phyloP scores from a whole-genome alignment of 1,140 invertebrate genomes.

The Neuroterus valhalla region DNA sequence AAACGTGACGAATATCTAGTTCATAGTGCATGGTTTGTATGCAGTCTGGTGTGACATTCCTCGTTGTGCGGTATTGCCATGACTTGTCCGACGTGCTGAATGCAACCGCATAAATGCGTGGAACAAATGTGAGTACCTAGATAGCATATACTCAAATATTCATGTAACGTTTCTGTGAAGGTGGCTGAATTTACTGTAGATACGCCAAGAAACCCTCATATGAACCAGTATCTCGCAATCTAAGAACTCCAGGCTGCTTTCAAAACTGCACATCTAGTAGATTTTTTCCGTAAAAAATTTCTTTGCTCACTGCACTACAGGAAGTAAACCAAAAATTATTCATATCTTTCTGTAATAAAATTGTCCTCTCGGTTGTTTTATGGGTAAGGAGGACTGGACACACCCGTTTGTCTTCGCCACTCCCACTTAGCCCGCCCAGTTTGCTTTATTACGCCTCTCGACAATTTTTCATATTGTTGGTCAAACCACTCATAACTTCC shows the following conservation, averaged over 20 bases:
- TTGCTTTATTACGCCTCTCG: too few relatives aligned
- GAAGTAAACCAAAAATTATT: too few relatives aligned
- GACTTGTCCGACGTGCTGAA: constrained; percentile 50
- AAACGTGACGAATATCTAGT: constrained; percentile 41
- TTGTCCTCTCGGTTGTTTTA: too few relatives aligned
- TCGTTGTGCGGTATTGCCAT: constrained; percentile 44
- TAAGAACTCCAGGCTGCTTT: background rate
- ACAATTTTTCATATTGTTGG: too few relatives aligned
- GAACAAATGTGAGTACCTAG: constrained; percentile 24
- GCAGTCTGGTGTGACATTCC: constrained; percentile 41
- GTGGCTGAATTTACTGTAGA: constrained; percentile 17
- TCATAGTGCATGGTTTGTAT: constrained; percentile 39
- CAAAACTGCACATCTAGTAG: background rate
- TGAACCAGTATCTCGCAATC: background rate
- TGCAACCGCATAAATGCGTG: constrained; percentile 34
- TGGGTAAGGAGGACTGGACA: too few relatives aligned
- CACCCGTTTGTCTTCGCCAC: too few relatives aligned
- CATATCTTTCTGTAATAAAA: too few relatives aligned
- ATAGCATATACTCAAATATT: constrained; percentile 27
- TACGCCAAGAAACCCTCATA: background rate
- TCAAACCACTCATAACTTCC: too few relatives aligned
- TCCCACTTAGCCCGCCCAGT: too few relatives aligned
- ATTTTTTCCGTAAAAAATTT: too few relatives aligned
- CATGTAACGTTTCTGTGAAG: constrained; percentile 27
- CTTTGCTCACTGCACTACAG: too few relatives aligned